phyloP scores from a whole-genome alignment of 2,888 invertebrate species.

The Sinotaia quadrata region DNA sequence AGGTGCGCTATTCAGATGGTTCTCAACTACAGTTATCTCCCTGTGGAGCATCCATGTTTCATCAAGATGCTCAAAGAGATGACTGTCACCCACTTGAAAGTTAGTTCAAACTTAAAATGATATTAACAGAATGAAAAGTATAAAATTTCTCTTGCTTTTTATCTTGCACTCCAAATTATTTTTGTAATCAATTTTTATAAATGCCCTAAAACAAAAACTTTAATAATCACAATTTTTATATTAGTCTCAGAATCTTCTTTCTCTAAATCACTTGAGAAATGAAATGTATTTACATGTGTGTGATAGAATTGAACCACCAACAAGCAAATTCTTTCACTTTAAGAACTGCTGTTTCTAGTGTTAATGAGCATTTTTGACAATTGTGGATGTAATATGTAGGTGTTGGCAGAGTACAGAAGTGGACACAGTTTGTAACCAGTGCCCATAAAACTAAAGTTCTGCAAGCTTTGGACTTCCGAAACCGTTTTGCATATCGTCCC shows the following conservation, averaged over 20 bases:
- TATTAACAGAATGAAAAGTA: neutral
- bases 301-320: too few relatives aligned
- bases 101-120: neutral
- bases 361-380: neutral
- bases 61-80: constrained; percentile 46
- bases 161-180: neutral
- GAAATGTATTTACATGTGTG: too few relatives aligned
- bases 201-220: too few relatives aligned
- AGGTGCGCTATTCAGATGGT: constrained; percentile 63
- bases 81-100: constrained; percentile 46
- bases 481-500: constrained; percentile 65
- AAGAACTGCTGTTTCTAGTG: constrained; percentile 13
- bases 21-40: constrained; percentile 62
- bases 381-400: constrained; percentile 47
- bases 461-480: constrained; percentile 66
- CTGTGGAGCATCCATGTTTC: constrained; percentile 63
- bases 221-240: too few relatives aligned
- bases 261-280: too few relatives aligned
- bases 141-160: neutral
- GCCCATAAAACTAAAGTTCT: constrained; percentile 57
- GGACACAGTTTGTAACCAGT: constrained; percentile 65
- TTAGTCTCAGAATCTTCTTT: too few relatives aligned
- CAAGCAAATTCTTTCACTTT: neutral
- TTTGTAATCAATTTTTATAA: neutral
- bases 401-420: constrained; percentile 59